A percentile compares a stretch with the other conserved stretches of the same genome.
Conservation (phyloP, 2,797 vertebrate species). For the Cyclura pinguis region DNA sequence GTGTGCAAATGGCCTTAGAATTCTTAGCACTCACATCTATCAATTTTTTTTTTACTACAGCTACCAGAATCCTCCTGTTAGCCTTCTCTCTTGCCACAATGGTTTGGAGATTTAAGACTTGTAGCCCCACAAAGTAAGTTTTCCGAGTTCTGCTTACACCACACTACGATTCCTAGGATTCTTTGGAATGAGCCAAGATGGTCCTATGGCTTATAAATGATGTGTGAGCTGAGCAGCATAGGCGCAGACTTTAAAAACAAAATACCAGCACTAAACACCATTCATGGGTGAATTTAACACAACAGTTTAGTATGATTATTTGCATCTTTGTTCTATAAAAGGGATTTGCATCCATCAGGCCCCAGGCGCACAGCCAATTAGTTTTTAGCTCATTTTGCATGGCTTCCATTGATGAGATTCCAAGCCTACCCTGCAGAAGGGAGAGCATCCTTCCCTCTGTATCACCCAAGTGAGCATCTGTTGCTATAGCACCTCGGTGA, state of each 20-base stretch:
- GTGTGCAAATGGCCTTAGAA: no score
- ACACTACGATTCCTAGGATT: background rate
- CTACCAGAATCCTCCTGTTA: no score
- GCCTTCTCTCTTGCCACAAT: no score
- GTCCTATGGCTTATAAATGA: no score
- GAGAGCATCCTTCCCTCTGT: slow-evolving; percentile 62
- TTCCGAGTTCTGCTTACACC: no score
- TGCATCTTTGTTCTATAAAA: no score
- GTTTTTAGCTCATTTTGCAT: slow-evolving; percentile 67
- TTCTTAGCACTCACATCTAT: no score
- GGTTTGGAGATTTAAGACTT: no score
- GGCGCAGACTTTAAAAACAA: no score
- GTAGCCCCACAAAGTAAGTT: no score
- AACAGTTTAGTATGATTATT: slow-evolving; percentile 2
- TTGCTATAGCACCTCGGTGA: slow-evolving; percentile 75
- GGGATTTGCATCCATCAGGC: slow-evolving; percentile 44
- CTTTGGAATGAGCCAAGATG: background rate
- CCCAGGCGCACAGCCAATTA: slow-evolving; percentile 60
- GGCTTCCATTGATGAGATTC: slow-evolving; percentile 73
- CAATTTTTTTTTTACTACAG: no score
- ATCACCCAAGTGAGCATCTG: slow-evolving; percentile 78
- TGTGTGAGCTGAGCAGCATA: no score
- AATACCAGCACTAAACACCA: background rate
- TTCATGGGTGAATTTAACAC: slow-evolving; percentile 14
- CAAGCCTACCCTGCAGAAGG: slow-evolving; percentile 67